Conservation (phyloP, 2,888 invertebrate genomes). For the Callinectes sapidus region DNA sequence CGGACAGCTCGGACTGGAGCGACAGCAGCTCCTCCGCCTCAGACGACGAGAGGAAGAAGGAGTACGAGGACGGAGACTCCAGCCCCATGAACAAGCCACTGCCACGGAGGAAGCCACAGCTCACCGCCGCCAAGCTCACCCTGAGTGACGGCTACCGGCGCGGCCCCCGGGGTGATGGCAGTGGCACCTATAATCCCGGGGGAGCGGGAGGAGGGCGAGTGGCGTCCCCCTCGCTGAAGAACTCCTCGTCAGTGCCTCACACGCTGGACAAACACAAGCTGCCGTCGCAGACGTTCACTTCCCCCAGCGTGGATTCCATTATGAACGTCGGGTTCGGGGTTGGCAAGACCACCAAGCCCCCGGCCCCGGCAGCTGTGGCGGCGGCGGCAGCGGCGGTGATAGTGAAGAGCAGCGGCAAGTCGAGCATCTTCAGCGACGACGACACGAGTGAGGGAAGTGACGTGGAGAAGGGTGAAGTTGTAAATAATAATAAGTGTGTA, state of each 20-base stretch:
- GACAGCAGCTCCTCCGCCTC: slow-evolving; percentile 69
- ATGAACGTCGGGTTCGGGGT: slow-evolving; percentile 62
- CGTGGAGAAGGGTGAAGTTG: slow-evolving; percentile 40
- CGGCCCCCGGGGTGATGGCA: slow-evolving; percentile 41
- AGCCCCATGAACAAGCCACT: slow-evolving; percentile 70
- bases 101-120: slow-evolving; percentile 72
- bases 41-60: slow-evolving; percentile 69
- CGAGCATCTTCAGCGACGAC: slow-evolving; percentile 60
- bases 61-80: slow-evolving; percentile 58
- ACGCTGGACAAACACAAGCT: slow-evolving; percentile 42
- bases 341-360: slow-evolving; percentile 51
- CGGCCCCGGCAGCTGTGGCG: slow-evolving; percentile 1
- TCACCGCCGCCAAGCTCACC: slow-evolving; percentile 66
- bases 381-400: not conserved
- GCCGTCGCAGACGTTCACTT: slow-evolving; percentile 48
- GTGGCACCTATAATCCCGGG: not conserved
- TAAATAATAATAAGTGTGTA: slow-evolving; percentile 47
- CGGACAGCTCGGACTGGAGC: slow-evolving; percentile 65
- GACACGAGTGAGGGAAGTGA: slow-evolving; percentile 53
- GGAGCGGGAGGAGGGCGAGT: slow-evolving; percentile 10
- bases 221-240: slow-evolving; percentile 23
- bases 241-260: slow-evolving; percentile 42
- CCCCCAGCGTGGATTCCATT: slow-evolving; percentile 48
- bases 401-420: slow-evolving; percentile 39
- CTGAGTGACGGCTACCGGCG: slow-evolving; percentile 54